Evolutionary conservation across 2,888 invertebrate genomes (phyloP), one percentile per base, ranked within the genome.

Genomic region (Andrena flavipes): DNA sequence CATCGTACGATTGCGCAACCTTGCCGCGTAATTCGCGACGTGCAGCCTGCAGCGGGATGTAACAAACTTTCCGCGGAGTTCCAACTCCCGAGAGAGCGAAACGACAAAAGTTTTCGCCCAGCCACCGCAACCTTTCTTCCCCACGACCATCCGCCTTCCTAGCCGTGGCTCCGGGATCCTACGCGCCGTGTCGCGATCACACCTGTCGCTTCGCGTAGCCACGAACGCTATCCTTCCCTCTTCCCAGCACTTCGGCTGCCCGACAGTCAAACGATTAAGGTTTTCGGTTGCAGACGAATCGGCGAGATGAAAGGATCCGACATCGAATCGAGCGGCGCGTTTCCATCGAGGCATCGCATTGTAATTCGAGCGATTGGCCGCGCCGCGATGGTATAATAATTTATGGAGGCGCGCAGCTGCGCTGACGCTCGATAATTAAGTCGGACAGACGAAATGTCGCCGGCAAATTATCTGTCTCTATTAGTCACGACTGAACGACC

Each of bases 391-490:
- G 16, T 42, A 56, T 35, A 68, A 42, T 33, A 26, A 68, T 70
- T 70, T 59, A 79, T 54, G 56, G 59, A 48, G 56, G 10, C 74
- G 65, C 35, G 79, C 74, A 79, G 67, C 63, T 68, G 72, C 69
- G 49, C 42, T 23, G 16, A 13, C 8, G 20, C 33, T 59, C 62
- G 74, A 70, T 60, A 79, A 79, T 82, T 74, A 59, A 67, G 35
- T 74, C 64, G 70, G 33, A 33, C 78, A 78, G 73, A 73, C 73
- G 79, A 79, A 70, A 62, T n/a, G 79, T 71, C 74, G 79, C 63
- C 75, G 42, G 23, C 13, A 75, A 67, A 81, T 78, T 59, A 76
- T 76, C 67, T 49, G 23, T 33, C 20, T 56, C 51, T 10, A 68
- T 10, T 3, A n/a, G 7, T 29, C 35, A 16, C 20, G 3, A 42